phyloP scores from a whole-genome alignment of 2,797 vertebrate species.

The Microchirus variegatus region DNA sequence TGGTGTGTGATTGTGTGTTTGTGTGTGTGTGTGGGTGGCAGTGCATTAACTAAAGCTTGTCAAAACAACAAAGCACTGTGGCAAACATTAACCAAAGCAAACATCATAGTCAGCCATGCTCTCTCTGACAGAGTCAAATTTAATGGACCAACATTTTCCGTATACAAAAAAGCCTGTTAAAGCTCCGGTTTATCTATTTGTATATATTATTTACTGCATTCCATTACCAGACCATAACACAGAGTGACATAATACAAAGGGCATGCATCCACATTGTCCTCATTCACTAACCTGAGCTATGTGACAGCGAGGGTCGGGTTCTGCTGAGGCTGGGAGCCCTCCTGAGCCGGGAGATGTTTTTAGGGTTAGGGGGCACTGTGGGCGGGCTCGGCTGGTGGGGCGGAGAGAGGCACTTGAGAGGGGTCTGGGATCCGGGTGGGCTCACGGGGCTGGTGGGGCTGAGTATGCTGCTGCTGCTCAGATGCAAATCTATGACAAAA shows the following conservation, averaged over 20 bases:
- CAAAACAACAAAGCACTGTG: slow-evolving; percentile 68
- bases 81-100: slow-evolving; percentile 41
- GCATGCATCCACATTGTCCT: not conserved
- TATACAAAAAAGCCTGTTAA: slow-evolving; percentile 39
- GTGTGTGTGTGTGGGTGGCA: slow-evolving; percentile 37
- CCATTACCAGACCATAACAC: not conserved
- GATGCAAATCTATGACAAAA: slow-evolving; percentile 68
- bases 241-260: not conserved
- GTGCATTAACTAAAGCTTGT: slow-evolving; percentile 55
- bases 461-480: slow-evolving; percentile 70
- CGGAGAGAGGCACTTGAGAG: slow-evolving; percentile 66
- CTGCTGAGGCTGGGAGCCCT: slow-evolving; percentile 82
- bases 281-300: slow-evolving; percentile 81
- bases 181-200: slow-evolving; percentile 26
- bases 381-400: slow-evolving; percentile 81
- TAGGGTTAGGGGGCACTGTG: slow-evolving; percentile 69
- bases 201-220: slow-evolving; percentile 22
- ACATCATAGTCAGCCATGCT: slow-evolving; percentile 48
- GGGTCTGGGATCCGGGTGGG: slow-evolving; percentile 61
- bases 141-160: slow-evolving; percentile 42
- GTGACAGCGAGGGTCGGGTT: slow-evolving; percentile 70
- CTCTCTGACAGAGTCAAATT: slow-evolving; percentile 32
- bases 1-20: slow-evolving; percentile 39
- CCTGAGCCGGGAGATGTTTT: slow-evolving; percentile 71
- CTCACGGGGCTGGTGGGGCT: slow-evolving; percentile 67